phyloP scores from a whole-genome alignment of 2,888 invertebrate species.

The Tiliacea citrago region DNA sequence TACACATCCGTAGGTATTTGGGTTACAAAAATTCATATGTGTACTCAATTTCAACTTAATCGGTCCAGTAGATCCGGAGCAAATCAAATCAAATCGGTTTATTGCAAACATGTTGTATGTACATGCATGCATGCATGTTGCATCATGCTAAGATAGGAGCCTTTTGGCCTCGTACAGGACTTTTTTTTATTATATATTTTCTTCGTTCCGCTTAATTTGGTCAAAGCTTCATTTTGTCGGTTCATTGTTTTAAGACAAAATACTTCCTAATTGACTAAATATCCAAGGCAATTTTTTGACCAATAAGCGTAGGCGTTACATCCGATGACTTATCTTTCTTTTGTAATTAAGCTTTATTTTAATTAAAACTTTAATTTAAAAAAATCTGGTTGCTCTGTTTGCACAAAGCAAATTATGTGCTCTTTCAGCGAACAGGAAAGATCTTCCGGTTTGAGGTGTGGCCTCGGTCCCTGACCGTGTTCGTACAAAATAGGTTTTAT shows the following conservation, averaged over 20 bases:
- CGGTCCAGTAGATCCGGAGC: too few species aligned
- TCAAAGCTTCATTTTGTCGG: background rate
- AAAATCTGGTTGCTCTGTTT: conserved; percentile 6
- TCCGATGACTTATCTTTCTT: background rate
- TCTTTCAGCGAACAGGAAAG: conserved; percentile 32
- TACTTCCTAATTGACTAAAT: background rate
- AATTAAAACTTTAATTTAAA: conserved; percentile 10
- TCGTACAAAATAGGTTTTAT: conserved; percentile 3
- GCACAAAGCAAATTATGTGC: conserved; percentile 31
- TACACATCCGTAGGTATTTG: too few species aligned
- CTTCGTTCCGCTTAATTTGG: too few species aligned
- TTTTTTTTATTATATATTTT: too few species aligned
- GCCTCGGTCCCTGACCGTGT: background rate
- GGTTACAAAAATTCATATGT: too few species aligned
- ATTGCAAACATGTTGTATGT: too few species aligned
- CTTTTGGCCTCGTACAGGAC: too few species aligned
- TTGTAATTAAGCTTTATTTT: conserved; percentile 20
- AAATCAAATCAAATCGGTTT: too few species aligned
- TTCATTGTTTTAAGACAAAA: conserved; percentile 2
- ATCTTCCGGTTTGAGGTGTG: conserved; percentile 21
- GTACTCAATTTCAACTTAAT: too few species aligned
- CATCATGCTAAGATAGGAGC: too few species aligned
- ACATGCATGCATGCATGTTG: too few species aligned
- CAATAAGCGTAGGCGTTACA: conserved; percentile 13
- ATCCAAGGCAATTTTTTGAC: background rate